phyloP scores from a whole-genome alignment of 2,888 invertebrate species.

The Oxycera nigricornis region DNA sequence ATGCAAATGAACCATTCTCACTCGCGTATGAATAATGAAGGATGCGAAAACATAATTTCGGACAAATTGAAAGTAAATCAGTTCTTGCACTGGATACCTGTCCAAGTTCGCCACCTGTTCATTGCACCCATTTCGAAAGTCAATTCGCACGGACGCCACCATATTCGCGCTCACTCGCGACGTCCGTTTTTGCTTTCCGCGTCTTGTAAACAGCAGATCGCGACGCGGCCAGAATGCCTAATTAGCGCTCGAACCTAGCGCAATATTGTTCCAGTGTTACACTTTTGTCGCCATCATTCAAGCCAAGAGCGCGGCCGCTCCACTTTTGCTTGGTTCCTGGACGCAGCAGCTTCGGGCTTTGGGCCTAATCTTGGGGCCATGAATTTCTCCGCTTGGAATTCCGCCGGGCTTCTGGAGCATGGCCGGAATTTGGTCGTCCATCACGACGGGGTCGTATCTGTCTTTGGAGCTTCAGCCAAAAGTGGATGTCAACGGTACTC shows the following conservation, averaged over 20 bases:
- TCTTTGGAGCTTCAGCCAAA: background rate
- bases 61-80: no score
- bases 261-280: background rate
- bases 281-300: background rate
- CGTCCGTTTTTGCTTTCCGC: no score
- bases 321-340: background rate
- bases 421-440: background rate
- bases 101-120: no score
- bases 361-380: background rate
- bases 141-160: no score
- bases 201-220: background rate
- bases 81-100: no score
- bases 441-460: background rate
- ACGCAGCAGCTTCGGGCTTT: background rate
- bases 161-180: no score
- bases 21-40: no score
- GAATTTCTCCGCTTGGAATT: conserved; percentile 6
- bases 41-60: no score
- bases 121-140: no score
- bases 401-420: background rate
- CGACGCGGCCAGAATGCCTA: background rate
- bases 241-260: background rate
- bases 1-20: no score
- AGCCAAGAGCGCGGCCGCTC: background rate
- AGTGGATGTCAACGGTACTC: conserved; percentile 1